A percentile compares a stretch with the other conserved stretches of the same genome.
Conservation (phyloP, 2,888 invertebrate species). For the Bugula neritina region DNA sequence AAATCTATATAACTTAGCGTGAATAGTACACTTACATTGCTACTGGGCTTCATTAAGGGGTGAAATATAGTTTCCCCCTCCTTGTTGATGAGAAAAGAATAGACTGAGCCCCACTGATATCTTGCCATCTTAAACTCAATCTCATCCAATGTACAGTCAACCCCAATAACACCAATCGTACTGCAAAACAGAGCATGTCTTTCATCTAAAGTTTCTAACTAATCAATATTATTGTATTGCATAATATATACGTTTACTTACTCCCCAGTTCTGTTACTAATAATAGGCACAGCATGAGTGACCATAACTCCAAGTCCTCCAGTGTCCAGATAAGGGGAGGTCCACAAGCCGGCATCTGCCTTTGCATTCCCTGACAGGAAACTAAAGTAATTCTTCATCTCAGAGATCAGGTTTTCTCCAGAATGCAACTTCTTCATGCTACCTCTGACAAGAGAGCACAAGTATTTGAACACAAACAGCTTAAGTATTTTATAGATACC, state of each 20-base stretch:
- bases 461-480: too few relatives aligned
- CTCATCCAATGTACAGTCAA: constrained; percentile 54
- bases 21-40: constrained; percentile 48
- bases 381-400: constrained; percentile 54
- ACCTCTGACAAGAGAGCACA: constrained; percentile 38
- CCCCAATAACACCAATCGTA: constrained; percentile 54
- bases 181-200: too few relatives aligned
- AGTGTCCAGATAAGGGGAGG: constrained; percentile 53
- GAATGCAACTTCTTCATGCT: constrained; percentile 48
- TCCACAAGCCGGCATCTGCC: constrained; percentile 51
- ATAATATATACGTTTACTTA: constrained; percentile 34
- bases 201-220: too few relatives aligned
- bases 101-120: constrained; percentile 54
- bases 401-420: constrained; percentile 53
- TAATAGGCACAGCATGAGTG: constrained; percentile 52
- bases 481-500: too few relatives aligned
- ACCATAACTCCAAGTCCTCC: constrained; percentile 54
- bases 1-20: too few relatives aligned
- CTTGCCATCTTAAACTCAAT: constrained; percentile 52
- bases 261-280: constrained; percentile 46
- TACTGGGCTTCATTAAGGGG: constrained; percentile 52
- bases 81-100: constrained; percentile 53
- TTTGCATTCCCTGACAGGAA: constrained; percentile 50
- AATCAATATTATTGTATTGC: too few relatives aligned
- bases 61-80: constrained; percentile 54